Evolutionary conservation across 1,140 invertebrate genomes (phyloP).

Genomic region (Drosophila takahashii): DNA sequence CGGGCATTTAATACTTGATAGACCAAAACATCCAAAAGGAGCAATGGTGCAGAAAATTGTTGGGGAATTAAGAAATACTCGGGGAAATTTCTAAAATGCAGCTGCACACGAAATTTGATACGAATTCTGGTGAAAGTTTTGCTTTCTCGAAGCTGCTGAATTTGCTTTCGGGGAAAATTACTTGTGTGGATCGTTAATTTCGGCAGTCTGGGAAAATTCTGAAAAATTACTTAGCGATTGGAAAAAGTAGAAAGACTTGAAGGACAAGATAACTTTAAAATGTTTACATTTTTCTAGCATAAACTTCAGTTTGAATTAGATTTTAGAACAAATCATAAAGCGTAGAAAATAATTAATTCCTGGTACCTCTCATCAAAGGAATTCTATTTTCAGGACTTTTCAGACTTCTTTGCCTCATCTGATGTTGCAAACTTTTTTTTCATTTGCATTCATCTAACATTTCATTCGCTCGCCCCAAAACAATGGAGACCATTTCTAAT

Average conservation of each 20-base stretch:
- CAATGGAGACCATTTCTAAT: conserved; percentile 64
- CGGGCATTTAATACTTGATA: conserved; percentile 23
- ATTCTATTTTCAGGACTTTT: neutral
- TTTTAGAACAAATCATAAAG: too few relatives aligned
- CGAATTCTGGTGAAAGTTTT: conserved; percentile 17
- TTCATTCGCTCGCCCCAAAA: conserved; percentile 10
- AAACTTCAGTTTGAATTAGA: too few relatives aligned
- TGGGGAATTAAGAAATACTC: conserved; percentile 41
- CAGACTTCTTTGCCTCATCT: conserved; percentile 1
- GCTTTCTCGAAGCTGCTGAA: conserved; percentile 4
- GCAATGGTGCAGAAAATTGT: conserved; percentile 46
- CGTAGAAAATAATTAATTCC: neutral
- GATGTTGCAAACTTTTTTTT: conserved; percentile 9
- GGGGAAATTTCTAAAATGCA: conserved; percentile 12
- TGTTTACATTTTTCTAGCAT: too few relatives aligned
- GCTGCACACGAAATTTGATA: conserved; percentile 27
- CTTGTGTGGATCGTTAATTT: neutral
- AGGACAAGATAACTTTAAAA: too few relatives aligned
- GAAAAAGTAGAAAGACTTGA: too few relatives aligned
- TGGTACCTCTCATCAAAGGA: neutral
- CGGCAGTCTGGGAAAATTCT: neutral
- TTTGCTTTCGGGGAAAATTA: conserved; percentile 2
- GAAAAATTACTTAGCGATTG: neutral
- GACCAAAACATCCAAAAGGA: conserved; percentile 8
- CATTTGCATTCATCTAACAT: conserved; percentile 36